A percentile compares a stretch with the other conserved stretches of the same genome.
These are phyloP conservation scores for Serilophus lunatus DNA, from an alignment of 2,113 vertebrate species.

Conservation along the genomic window DNA sequence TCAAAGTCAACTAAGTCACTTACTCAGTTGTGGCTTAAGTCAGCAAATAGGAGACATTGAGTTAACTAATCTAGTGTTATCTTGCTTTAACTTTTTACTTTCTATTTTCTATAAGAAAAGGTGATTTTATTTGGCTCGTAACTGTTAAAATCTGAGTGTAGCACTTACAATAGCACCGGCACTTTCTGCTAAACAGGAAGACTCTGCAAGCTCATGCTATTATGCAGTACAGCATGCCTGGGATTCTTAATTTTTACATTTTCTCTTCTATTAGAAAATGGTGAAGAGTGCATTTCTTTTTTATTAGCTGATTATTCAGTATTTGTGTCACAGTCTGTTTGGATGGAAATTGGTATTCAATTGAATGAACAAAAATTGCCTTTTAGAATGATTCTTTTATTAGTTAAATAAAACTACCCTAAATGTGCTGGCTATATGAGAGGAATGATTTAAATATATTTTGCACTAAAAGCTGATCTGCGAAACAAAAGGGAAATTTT, in stretches of 20 bases:
- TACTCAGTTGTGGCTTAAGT: neutral
- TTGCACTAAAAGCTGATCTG: constrained; percentile 40
- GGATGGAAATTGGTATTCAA: constrained; percentile 47
- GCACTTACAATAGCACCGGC: neutral
- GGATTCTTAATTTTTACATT: constrained; percentile 42
- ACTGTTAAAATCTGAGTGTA: neutral
- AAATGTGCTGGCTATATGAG: neutral
- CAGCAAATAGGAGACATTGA: neutral
- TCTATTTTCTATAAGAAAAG: neutral
- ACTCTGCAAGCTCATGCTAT: neutral
- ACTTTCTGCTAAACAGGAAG: neutral
- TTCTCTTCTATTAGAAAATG: constrained; percentile 38
- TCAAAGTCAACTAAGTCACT: neutral
- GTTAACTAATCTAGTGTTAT: neutral
- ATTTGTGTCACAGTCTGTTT: constrained; percentile 40
- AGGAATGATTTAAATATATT: constrained; percentile 36
- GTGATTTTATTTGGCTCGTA: neutral
- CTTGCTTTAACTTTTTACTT: neutral
- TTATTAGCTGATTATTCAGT: constrained; percentile 48
- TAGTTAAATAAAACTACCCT: constrained; percentile 56
- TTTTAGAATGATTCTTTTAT: constrained; percentile 46
- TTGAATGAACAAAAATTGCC: constrained; percentile 44
- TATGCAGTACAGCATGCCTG: neutral
- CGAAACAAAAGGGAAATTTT: constrained; percentile 27
- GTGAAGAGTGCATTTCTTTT: constrained; percentile 23